Percentiles rank a stretch among this genome's conserved stretches.
phyloP scores from a whole-genome alignment of 2,797 vertebrate genomes.

The Microchirus variegatus region DNA sequence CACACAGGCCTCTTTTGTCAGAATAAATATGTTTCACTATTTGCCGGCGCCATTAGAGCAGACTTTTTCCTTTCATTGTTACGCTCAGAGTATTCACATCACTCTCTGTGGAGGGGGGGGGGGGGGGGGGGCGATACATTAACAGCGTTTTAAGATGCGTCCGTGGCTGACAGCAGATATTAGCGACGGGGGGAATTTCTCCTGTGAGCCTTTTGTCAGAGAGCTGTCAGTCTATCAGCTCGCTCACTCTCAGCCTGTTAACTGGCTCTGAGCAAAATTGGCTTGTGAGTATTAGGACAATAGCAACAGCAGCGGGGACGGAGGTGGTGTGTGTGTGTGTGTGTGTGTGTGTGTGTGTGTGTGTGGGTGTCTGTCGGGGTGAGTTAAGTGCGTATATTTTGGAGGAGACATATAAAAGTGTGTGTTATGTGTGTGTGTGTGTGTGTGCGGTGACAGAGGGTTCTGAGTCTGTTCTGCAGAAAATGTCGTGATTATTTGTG shows the following conservation, averaged over 20 bases:
- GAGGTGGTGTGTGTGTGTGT: no score
- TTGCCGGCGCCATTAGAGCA: slow-evolving; percentile 89
- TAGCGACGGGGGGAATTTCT: slow-evolving; percentile 89
- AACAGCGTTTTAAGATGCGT: slow-evolving; percentile 93
- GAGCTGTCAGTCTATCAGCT: slow-evolving; percentile 94
- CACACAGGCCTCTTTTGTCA: slow-evolving; percentile 89
- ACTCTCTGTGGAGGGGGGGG: slow-evolving; percentile 70
- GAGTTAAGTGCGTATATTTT: slow-evolving; percentile 48
- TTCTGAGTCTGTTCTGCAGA: slow-evolving; percentile 3
- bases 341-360: not conserved
- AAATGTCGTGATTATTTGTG: slow-evolving; percentile 8
- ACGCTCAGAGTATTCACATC: slow-evolving; percentile 85
- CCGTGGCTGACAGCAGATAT: slow-evolving; percentile 86
- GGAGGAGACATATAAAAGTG: not conserved
- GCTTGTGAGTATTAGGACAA: slow-evolving; percentile 95
- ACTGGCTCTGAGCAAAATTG: slow-evolving; percentile 89
- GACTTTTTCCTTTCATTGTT: slow-evolving; percentile 80
- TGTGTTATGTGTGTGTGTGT: slow-evolving; percentile 11
- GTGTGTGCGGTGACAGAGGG: slow-evolving; percentile 1
- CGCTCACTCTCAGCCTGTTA: slow-evolving; percentile 91
- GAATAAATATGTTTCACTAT: slow-evolving; percentile 95
- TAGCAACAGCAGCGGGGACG: slow-evolving; percentile 80
- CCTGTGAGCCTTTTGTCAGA: slow-evolving; percentile 91
- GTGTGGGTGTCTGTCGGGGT: slow-evolving; percentile 27
- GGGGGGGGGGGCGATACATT: slow-evolving; percentile 86